Percentiles rank a stretch among this genome's conserved stretches.
Conservation (phyloP, 2,888 invertebrate species). For the Oscheius sp. region DNA sequence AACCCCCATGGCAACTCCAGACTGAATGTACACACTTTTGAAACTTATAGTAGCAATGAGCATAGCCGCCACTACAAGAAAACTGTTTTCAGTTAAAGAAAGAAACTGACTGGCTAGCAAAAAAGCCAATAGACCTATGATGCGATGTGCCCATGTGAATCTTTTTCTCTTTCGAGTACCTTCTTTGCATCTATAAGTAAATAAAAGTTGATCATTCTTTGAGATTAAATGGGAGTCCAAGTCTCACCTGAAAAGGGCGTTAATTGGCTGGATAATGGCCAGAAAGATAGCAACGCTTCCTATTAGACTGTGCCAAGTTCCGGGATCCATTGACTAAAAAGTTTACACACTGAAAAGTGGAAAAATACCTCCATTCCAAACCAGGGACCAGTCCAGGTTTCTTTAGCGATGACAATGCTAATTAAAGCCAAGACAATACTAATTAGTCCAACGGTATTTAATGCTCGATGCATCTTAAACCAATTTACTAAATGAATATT, state of each 20-base stretch:
- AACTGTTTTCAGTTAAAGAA: not conserved
- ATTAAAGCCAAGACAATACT: not conserved
- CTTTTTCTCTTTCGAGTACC: conserved; percentile 3
- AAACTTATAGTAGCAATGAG: not conserved
- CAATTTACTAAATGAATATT: not conserved
- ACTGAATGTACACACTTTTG: not conserved
- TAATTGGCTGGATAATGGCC: conserved; percentile 10
- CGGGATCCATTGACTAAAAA: not conserved
- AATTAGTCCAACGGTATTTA: conserved; percentile 5
- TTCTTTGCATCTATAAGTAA: conserved; percentile 13
- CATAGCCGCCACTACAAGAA: conserved; percentile 4
- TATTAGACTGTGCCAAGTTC: not conserved
- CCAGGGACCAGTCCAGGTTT: not conserved
- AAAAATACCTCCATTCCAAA: not conserved
- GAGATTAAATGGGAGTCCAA: not conserved
- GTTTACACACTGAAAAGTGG: too few species aligned
- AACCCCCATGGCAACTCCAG: not conserved
- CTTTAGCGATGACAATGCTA: not conserved
- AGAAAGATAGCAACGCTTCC: conserved; percentile 8
- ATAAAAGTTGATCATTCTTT: not conserved
- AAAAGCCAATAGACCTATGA: not conserved
- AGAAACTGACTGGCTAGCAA: not conserved
- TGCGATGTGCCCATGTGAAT: conserved; percentile 11
- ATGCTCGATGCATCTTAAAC: conserved; percentile 16
- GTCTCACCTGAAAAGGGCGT: conserved; percentile 14